A percentile compares a stretch with the other conserved stretches of the same genome.
Conservation (phyloP, 2,888 invertebrate genomes). For the Eurytoma californica region DNA sequence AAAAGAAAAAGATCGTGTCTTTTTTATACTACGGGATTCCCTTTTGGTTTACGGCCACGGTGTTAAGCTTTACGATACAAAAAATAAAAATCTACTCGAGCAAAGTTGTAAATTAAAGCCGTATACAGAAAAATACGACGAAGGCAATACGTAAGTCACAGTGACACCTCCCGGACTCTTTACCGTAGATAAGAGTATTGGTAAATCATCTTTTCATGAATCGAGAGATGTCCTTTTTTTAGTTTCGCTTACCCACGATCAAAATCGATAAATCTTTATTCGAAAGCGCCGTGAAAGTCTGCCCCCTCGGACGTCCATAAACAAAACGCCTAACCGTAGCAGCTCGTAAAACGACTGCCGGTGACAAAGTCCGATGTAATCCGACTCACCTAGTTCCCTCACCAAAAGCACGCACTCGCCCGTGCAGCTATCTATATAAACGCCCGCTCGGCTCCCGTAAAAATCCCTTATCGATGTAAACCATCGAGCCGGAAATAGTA, state of each 20-base stretch:
- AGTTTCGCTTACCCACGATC: neutral
- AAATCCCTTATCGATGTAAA: conserved; percentile 44
- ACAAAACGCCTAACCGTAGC: conserved; percentile 19
- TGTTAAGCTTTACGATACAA: too few species aligned
- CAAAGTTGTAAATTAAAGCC: too few species aligned
- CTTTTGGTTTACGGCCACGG: too few species aligned
- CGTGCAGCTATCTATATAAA: neutral
- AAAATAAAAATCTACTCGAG: too few species aligned
- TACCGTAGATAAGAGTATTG: too few species aligned
- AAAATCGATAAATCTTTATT: conserved; percentile 24
- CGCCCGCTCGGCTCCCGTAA: neutral
- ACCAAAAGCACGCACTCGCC: neutral
- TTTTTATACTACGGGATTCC: too few species aligned
- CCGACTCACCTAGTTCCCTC: conserved; percentile 35
- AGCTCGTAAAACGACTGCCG: neutral
- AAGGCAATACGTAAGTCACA: too few species aligned
- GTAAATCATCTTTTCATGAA: too few species aligned
- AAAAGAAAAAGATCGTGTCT: too few species aligned
- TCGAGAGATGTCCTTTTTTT: neutral
- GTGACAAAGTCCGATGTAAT: conserved; percentile 20
- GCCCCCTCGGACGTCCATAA: conserved; percentile 19
- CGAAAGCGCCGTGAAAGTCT: conserved; percentile 36
- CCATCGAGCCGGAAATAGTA: conserved; percentile 45
- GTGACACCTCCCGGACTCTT: too few species aligned
- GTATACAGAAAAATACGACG: too few species aligned